Conservation (phyloP, 2,797 vertebrate genomes). For the Mus spretus region DNA sequence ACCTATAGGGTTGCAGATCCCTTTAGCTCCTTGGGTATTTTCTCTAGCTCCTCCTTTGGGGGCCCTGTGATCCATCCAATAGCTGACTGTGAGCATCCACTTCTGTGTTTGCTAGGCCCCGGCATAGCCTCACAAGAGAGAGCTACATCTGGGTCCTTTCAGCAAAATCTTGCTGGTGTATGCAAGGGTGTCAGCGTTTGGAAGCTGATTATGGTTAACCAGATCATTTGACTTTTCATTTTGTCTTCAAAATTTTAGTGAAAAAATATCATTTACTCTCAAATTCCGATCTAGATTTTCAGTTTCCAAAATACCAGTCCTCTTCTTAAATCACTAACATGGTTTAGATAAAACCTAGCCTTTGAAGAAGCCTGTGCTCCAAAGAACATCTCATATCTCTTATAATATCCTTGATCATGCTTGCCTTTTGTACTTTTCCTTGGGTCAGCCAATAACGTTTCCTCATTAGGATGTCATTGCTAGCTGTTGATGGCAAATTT, state of each 20-base stretch:
- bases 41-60: too few species aligned
- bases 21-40: too few species aligned
- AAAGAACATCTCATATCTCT: not conserved
- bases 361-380: not conserved
- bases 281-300: not conserved
- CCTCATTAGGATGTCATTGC: not conserved
- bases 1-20: too few species aligned
- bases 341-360: not conserved
- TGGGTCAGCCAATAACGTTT: not conserved
- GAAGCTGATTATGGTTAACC: not conserved
- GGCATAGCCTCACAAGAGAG: too few species aligned
- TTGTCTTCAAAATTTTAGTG: not conserved
- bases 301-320: not conserved
- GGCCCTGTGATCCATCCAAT: too few species aligned
- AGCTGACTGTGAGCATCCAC: too few species aligned
- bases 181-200: too few species aligned
- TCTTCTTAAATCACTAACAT: not conserved
- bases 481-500: not conserved
- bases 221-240: not conserved
- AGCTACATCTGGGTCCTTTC: too few species aligned
- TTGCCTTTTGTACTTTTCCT: not conserved
- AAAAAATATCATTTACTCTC: not conserved
- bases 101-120: too few species aligned
- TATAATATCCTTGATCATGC: rapidly evolving
- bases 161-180: too few species aligned